These are phyloP conservation scores for Antheraea pernyi DNA, from an alignment of 1,140 invertebrate species.

Conservation along the genomic window DNA sequence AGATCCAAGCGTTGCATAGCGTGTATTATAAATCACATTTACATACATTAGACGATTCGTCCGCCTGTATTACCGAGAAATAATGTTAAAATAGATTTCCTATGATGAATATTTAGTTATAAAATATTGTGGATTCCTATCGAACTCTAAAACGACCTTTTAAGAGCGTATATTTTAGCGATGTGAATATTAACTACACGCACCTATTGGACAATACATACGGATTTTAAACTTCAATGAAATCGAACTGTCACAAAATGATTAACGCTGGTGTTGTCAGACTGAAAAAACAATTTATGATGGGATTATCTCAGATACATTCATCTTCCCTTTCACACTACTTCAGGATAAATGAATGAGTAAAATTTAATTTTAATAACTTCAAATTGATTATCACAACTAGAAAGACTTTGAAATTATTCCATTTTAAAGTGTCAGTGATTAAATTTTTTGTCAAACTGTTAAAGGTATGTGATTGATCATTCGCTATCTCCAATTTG, in stretches of 20 bases:
- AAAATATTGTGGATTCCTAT: slow-evolving; percentile 49
- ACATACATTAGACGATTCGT: not conserved
- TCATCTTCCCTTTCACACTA: too few relatives aligned
- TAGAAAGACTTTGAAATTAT: too few relatives aligned
- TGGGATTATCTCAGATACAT: not conserved
- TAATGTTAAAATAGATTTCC: slow-evolving; percentile 27
- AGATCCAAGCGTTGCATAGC: not conserved
- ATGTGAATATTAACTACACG: slow-evolving; percentile 62
- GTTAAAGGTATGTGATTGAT: too few relatives aligned
- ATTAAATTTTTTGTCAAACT: too few relatives aligned
- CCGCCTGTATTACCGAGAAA: not conserved
- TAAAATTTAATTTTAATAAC: too few relatives aligned
- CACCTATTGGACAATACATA: not conserved
- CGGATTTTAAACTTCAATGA: not conserved
- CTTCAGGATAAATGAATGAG: too few relatives aligned
- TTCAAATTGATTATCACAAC: too few relatives aligned
- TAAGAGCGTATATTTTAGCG: slow-evolving; percentile 52
- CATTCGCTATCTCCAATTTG: too few relatives aligned
- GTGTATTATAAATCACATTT: not conserved
- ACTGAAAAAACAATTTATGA: not conserved
- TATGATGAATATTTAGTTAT: slow-evolving; percentile 24
- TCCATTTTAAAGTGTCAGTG: too few relatives aligned
- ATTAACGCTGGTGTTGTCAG: not conserved
- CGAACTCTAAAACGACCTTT: slow-evolving; percentile 56
- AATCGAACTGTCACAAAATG: not conserved